Base-by-base conservation (phyloP, 1,140 invertebrate genomes). In the Medauroidea extradentata region DNA sequence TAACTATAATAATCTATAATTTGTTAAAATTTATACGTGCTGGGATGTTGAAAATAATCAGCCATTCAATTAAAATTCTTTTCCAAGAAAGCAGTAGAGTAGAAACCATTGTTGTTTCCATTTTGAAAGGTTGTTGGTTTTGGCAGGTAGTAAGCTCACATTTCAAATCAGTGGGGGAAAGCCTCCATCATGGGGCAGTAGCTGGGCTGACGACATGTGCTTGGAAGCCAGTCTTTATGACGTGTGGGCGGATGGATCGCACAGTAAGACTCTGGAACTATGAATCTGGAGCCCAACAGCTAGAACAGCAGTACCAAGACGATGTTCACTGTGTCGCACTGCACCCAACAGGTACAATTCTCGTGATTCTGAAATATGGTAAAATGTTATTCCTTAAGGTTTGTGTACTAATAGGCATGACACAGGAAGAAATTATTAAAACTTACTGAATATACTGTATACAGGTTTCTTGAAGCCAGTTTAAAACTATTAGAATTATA, bases 201-300 rank as follows among this genome's bases (percentile, higher is more conserved):
- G 83, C 85, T 38, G 84, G 83, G 16, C 71, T 96, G 19, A 87
- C 92, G 8, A 81, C 91, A 56, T 94, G 93, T 70, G 81, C 86
- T 2, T 91, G 93, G 85, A 96, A 96, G 74, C 87, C 92, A 0
- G 84, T 95, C 34, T 84, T 95, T 27, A 87, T 94, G 69, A 95
- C 93, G 0, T 87, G 86, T 44, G 92, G 92, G 52, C 75, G 81
- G 59, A 68, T 81, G 11, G 94, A 97, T 73, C 82, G 89, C 55
- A 92, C 86, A 24, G 82, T 96, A 29, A 80, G 90, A 46, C 81
- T 97, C 13, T 96, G 94, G 93, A 93, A 96, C 69, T 95, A 91
- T 65, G 87, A 93, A 70, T 89, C 84, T 0, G 81, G 84, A 60
- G 83, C 80, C 41, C 73, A 94, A 24, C 87, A 95, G 65, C 73